Conservation (phyloP, 2,888 invertebrate species). For the Drosophila peninsularis region DNA sequence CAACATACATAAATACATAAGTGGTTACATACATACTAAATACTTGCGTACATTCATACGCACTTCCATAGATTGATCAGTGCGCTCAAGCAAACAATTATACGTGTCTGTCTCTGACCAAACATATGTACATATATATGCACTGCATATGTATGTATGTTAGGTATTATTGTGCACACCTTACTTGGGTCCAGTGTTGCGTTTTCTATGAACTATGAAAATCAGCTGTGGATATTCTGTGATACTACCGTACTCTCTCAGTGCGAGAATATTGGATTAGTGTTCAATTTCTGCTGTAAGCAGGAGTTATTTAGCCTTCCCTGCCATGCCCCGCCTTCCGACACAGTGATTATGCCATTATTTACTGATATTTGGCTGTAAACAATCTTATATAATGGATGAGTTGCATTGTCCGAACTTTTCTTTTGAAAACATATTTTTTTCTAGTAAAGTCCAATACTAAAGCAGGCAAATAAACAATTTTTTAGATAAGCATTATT, state of each 20-base stretch:
- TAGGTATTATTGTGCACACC: not conserved
- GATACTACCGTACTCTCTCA: not conserved
- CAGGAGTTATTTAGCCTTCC: not conserved
- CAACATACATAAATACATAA: not conserved
- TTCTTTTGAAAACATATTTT: not conserved
- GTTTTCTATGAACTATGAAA: not conserved
- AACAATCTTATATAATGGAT: slow-evolving; percentile 8
- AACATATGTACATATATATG: not conserved
- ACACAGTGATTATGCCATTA: not conserved
- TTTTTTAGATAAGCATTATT: no score
- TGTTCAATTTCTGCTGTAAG: no score
- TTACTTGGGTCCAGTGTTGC: no score
- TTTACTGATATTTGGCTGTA: not conserved
- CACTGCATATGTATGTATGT: no score
- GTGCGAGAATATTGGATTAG: not conserved
- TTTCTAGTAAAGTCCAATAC: no score
- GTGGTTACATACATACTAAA: not conserved
- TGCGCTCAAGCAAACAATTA: not conserved
- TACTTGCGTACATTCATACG: not conserved
- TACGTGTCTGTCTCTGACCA: not conserved
- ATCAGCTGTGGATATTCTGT: not conserved
- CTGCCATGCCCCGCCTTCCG: not conserved
- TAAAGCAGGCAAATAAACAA: no score
- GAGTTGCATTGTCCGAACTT: not conserved
- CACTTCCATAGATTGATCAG: slow-evolving; percentile 1